Evolutionary conservation across 2,797 vertebrate species (phyloP), one percentile per base, ranked within the genome.

Genomic region (Xenentodon cancila): DNA sequence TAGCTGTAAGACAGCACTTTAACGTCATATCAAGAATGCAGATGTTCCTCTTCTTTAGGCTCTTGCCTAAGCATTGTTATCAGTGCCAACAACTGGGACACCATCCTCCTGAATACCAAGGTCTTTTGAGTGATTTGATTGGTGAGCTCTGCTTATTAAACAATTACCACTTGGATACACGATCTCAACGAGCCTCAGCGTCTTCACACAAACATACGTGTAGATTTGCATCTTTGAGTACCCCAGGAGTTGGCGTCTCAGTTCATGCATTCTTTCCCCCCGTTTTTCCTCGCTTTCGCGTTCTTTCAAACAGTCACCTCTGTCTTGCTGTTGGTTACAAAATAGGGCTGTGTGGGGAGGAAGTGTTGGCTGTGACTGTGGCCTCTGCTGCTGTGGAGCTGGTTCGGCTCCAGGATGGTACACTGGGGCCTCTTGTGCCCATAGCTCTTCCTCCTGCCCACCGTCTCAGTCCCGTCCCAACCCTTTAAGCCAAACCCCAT

Each of bases 311-410:
- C 97, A 91, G 97, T 99, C 94, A 99, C 97, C 91, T 99, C 97
- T 75, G 97, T 99, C 94, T 99, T 99, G 94, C 97, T 99, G 94
- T 98, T 99, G 91, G 97, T 99, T 84, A 99, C 96, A 92, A 97
- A 99, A 92, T 99, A 99, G 82, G 97, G 97, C 92, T 99, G 97
- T 63, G 95, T 94, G 83, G 96, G 94, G 50, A 96, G 84, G 75
- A 96, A 99, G 73, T 98, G 97, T 83, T 97, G 97, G 79, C 95
- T 94, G 88, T 91, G 91, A 81, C 90, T 92, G 3, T 92, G 89
- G 60, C 64, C 84, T 22, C 96, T 94, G 54, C 93, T 93, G 47
- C 94, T 81, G 79, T 97, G 89, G 0, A 97, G 95, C 87, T 98
- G 96, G 4, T 95, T 96, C 0, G 95, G 94, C 62, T 97, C 96